Percentiles rank a stretch among this genome's conserved stretches.
phyloP scores from a whole-genome alignment of 2,888 invertebrate genomes.

The Tholera decimalis region DNA sequence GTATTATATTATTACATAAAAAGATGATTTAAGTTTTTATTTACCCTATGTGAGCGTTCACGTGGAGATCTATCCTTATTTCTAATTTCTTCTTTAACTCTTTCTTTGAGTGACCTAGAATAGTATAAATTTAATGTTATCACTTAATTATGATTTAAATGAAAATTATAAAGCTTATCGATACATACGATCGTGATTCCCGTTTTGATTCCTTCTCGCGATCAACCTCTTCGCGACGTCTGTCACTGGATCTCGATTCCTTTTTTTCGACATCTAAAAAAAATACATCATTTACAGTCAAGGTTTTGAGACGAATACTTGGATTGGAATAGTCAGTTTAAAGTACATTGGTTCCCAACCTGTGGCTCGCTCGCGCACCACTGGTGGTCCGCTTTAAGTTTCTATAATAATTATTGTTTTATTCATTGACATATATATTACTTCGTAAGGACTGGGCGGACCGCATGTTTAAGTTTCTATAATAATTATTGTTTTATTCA shows the following conservation, averaged over 20 bases:
- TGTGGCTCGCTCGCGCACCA: no score
- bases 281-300: background rate
- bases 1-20: background rate
- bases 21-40: slow-evolving; percentile 5
- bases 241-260: slow-evolving; percentile 80
- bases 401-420: no score
- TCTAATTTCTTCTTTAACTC: slow-evolving; percentile 92
- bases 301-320: no score
- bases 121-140: background rate
- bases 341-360: no score
- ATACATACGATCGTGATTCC: slow-evolving; percentile 84
- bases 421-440: no score
- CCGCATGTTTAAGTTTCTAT: no score
- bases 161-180: background rate
- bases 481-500: no score
- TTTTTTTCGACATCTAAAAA: slow-evolving; percentile 82
- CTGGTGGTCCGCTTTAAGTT: no score
- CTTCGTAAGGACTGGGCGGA: no score
- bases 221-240: slow-evolving; percentile 85
- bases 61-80: slow-evolving; percentile 90
- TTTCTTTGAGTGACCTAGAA: slow-evolving; percentile 90
- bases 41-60: slow-evolving; percentile 87
- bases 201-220: slow-evolving; percentile 87
- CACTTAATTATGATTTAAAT: background rate
- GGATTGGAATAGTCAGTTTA: no score